Base-by-base conservation (phyloP, 2,888 invertebrate genomes). In the Stenolophus ochropezus region DNA sequence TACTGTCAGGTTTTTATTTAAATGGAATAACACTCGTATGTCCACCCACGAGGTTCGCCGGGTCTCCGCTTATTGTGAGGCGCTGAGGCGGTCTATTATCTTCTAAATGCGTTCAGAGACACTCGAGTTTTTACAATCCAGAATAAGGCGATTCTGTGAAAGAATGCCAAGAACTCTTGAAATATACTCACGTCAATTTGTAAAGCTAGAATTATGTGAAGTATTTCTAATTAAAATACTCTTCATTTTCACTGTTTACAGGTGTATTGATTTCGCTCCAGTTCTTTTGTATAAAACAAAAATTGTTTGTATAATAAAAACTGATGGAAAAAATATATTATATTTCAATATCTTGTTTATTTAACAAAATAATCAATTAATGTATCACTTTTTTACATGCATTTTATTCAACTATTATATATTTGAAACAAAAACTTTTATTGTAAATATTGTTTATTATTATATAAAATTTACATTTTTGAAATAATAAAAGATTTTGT, bases 11-110 rank as follows among this genome's bases (percentile, higher is more conserved):
- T 69, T 69, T 69, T 69, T 69, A 69, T 33, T 33, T 33, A 69
- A 33, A 69, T 69, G 33, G 33, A 69, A 69, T 69, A 69, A 69
- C 33, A 27, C 27, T 14, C 65, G 11, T 33, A 69, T 69, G 33
- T 69, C 65, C 33, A 18, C 65, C 27, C 18, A 69, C 65, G 18
- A 5, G 27, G 27, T 33, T 69, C 33, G 65, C 33, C 16, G 5
- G 33, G 8, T 11, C 8, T 42, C 8, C 33, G 8, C 11, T 33
- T 69, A 69, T 33, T 69, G 65, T 69, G 20, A 14, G 27, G 25
- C 14, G 23, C 27, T 27, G 27, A 61, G 27, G 23, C 27, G 25
- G 23, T 61, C 27, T 69, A 69, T 69, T 69, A 33, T 69, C 18
- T 33, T 18, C 27, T 16, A 69, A 33, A 33, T 33, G 27, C 33